Base-by-base conservation (phyloP, 2,113 vertebrate genomes). In the mouse (Mus musculus) region DNA sequence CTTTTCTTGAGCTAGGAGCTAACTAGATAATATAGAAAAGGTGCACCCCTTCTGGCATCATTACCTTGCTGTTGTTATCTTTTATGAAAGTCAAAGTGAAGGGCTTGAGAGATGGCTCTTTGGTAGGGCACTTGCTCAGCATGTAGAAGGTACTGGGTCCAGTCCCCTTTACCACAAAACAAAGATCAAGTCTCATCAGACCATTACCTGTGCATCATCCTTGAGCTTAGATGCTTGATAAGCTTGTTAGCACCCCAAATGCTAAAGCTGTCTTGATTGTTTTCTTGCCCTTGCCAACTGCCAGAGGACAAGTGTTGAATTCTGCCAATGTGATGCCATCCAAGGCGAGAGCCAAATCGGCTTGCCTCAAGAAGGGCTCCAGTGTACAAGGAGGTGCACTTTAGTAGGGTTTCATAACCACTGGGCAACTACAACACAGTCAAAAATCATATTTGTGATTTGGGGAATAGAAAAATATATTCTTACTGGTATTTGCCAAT, bases 371-470 rank as follows among this genome's bases (percentile, higher is more conserved):
- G 33, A 49, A 78, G 11, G 61, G 19, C 30, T 76, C 73, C 5
- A 1, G 42, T 1, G 65, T 33, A 7, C 1, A 9, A 69, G 22
- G 1, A 72, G 72, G 22, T 59, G 14, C 0, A 10, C 0, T 5
- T 4, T 2, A 46, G 85, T 84, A 76, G 0, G 11, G 80, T 63
- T 17, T 91, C 80, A 49, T 26, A 63, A 78, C 69, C 59, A 54
- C 46, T 77, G 72, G 4, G 89, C 1, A 94, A 46, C 16, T 36
- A 61, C 0, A 3, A 69, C 17, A 20, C 63, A 49, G 26, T 75
- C 65, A 46, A 78, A 86, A 75, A 49, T 24, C 0, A 65, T 77
- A 56, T 26, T 61, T 42, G 30, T 0, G 67, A 30, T 67, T 30
- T 16, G 16, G 24, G 28, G n/a, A n/a, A 30, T 49, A 24, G 59